Conservation (phyloP, 2,113 vertebrate genomes). For the Phycodurus eques region DNA sequence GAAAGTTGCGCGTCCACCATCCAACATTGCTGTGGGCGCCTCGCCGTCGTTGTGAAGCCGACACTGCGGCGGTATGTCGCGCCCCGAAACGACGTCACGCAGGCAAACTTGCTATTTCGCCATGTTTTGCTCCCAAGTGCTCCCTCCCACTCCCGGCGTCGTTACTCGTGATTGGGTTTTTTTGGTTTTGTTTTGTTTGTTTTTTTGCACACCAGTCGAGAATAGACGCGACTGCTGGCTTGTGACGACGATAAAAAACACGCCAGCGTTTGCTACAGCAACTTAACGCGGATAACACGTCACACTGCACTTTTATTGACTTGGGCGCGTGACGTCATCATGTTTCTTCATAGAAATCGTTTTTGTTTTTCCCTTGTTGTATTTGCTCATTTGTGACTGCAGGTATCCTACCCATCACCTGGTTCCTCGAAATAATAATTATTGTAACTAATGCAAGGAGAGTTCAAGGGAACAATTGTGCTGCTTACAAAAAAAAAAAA, state of each 20-base stretch:
- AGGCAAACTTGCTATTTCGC: constrained; percentile 66
- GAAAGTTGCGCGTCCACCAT: constrained; percentile 29
- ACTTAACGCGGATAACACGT: constrained; percentile 63
- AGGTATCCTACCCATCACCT: not conserved
- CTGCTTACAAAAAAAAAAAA: not conserved
- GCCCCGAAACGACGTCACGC: constrained; percentile 28
- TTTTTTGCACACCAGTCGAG: too few species aligned
- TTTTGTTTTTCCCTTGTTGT: not conserved
- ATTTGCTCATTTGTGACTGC: not conserved
- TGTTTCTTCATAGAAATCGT: too few species aligned
- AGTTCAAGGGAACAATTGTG: not conserved
- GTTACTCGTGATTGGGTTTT: not conserved
- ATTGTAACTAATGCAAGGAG: constrained; percentile 20
- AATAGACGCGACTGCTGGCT: not conserved
- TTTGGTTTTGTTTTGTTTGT: too few species aligned
- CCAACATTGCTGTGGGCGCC: not conserved
- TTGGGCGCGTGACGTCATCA: constrained; percentile 7
- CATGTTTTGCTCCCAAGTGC: constrained; percentile 63
- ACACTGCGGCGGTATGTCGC: constrained; percentile 1
- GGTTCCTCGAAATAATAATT: constrained; percentile 3
- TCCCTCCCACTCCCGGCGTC: constrained; percentile 49
- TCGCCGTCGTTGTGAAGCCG: constrained; percentile 14
- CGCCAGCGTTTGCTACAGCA: constrained; percentile 61
- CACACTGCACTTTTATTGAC: constrained; percentile 17
- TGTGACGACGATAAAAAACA: constrained; percentile 38